Evolutionary conservation across 2,797 vertebrate species (phyloP), one percentile per base, ranked within the genome.

Genomic region (Epinephelus malabaricus): DNA sequence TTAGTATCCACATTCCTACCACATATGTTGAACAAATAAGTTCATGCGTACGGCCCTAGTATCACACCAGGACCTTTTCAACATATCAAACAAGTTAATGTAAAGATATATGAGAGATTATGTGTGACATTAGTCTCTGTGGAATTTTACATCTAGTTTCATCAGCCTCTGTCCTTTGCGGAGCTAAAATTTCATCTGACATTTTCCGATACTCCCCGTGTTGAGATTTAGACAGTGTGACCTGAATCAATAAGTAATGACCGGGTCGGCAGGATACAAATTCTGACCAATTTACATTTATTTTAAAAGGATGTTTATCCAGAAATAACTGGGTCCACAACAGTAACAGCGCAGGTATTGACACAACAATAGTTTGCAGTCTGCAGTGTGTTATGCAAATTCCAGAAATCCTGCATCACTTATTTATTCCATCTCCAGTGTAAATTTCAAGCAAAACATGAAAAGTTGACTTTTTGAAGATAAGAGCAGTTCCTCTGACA

Each of bases 181-280:
- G 47, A 66, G 74, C 47, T 30, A 50, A 77, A 56, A 73, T 61
- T 63, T 64, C 43, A 45, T 53, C 53, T 64, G 55, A 67, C 73
- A 54, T 71, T 59, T 40, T 38, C 38, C 53, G 10, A 59, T 58
- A 49, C 27, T 38, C 19, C 55, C 58, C n/a, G 30, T 3, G 8
- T 15, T 21, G 59, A 72, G 50, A 65, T 40, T 38, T 6, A 45
- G 19, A 46, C 47, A 1, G 19, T 19, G 58, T 75, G 66, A 61
- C 49, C 67, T 66, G 67, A 85, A 75, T 78, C 34, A 58, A 12
- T 74, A 74, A 79, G 21, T 47, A 38, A 69, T 18, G 49, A 27
- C 49, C 27, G 3, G 2, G 15, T 27, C 1, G 3, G 46, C 30
- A 21, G 14, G 9, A 79, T 23, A 34, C n/a, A 7, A 43, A 60